phyloP scores from a whole-genome alignment of 1,140 invertebrate genomes.

The Drosophila sp. region DNA sequence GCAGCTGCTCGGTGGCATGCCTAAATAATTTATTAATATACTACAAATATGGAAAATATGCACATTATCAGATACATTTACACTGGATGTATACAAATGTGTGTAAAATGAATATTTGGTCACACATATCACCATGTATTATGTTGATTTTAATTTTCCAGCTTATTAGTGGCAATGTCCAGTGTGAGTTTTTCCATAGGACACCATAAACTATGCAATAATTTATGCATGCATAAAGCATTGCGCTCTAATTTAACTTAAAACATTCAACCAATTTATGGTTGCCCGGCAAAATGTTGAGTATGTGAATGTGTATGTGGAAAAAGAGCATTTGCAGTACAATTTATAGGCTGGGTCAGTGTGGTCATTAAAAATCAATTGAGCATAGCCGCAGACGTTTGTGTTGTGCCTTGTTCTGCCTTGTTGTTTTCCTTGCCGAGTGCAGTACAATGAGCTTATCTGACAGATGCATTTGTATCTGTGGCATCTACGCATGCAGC shows the following conservation, averaged over 20 bases:
- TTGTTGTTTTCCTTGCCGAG: constrained; percentile 11
- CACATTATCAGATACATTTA: not conserved
- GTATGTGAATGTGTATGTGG: constrained; percentile 56
- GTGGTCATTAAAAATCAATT: constrained; percentile 81
- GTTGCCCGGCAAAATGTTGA: constrained; percentile 31
- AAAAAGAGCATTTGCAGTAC: constrained; percentile 36
- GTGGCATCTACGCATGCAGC: constrained; percentile 44
- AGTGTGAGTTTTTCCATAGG: not conserved
- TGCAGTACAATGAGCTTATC: constrained; percentile 9
- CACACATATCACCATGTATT: constrained; percentile 37
- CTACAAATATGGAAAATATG: constrained; percentile 18
- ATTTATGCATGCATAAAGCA: constrained; percentile 66
- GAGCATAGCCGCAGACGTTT: constrained; percentile 52
- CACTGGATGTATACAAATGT: constrained; percentile 15
- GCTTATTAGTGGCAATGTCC: constrained; percentile 54
- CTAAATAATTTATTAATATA: constrained; percentile 72
- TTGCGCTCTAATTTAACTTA: constrained; percentile 68
- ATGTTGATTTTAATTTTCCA: constrained; percentile 68
- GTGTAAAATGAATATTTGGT: constrained; percentile 48
- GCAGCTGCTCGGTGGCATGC: constrained; percentile 14
- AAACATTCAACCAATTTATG: constrained; percentile 66
- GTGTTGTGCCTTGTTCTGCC: constrained; percentile 14
- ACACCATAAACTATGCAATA: constrained; percentile 44
- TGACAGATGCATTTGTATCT: constrained; percentile 29
- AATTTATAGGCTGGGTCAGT: constrained; percentile 55